Evolutionary conservation across 2,797 vertebrate species (phyloP), one percentile per base, ranked within the genome.

Genomic region (Tachyglossus aculeatus): DNA sequence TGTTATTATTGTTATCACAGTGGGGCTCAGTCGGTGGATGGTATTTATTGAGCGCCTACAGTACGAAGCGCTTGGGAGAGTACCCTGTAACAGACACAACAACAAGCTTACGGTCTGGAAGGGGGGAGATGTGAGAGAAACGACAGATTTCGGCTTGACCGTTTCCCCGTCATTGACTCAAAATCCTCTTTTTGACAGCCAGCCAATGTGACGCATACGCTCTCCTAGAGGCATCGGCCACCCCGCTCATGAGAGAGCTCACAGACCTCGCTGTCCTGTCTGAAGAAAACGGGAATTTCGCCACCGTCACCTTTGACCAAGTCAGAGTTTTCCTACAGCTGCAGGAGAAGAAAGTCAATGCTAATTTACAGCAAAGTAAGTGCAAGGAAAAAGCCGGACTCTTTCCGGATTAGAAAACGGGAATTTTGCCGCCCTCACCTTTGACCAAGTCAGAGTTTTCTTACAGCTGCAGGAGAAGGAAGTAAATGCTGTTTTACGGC

Each of bases 301-400:
- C 85, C 77, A 75, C 81, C 25, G 71, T 99, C 79, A 77, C 86
- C 70, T 93, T 95, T 40, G 96, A 98, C 81, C 92, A 94, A 59
- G 95, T 95, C 37, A 93, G 89, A 21, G 97, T 97, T 87, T 90
- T 96, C 52, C 91, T 98, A 71, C 97, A 95, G 61, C 95, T 98
- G 81, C 95, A 97, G 91, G 95, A 96, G 82, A 95, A 91, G 88
- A 73, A 86, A 41, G 80, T 95, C 76, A 85, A 74, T 45, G 90
- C 92, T 88, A 32, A 2, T 38, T 73, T 86, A 43, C 86, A 84
- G 59, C 87, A 88, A 80, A 92, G 90, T 92, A 38, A 76, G 81
- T 71, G 12, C 15, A 73, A 77, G 53, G 80, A 54, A 74, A n/a
- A 51, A 62, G 27, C 52, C 31, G 61, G 3, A 19, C 33, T 60